Evolutionary conservation across 2,888 invertebrate genomes (phyloP).

Genomic region (Lamellibrachia satsuma): DNA sequence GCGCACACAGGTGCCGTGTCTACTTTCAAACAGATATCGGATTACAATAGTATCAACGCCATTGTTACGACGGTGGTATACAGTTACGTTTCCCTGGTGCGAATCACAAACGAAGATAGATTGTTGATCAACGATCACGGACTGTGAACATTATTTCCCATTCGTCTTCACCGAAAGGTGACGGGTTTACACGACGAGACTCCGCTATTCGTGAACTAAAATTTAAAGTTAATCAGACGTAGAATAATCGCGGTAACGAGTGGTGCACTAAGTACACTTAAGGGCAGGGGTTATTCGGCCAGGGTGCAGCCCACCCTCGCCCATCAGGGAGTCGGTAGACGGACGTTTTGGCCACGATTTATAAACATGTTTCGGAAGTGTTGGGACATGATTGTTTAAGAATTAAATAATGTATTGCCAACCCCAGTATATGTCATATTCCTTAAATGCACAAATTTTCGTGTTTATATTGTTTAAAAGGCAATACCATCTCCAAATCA

Average conservation of each 20-base stretch:
- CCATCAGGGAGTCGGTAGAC: no score
- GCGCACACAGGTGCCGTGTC: neutral
- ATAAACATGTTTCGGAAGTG: no score
- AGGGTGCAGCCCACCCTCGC: no score
- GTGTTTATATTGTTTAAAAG: no score
- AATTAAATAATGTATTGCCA: no score
- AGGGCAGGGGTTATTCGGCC: no score
- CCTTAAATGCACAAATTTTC: no score
- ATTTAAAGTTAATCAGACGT: conserved; percentile 17
- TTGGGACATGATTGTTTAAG: no score
- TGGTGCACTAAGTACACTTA: no score
- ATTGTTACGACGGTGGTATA: neutral
- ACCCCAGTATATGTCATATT: neutral
- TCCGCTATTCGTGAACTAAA: neutral
- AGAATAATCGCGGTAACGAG: neutral
- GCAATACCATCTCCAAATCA: no score
- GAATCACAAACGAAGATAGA: neutral
- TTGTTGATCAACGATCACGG: neutral
- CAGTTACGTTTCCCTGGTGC: neutral
- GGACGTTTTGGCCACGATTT: no score
- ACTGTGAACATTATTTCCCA: neutral
- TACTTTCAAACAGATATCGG: neutral
- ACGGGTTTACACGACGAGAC: neutral
- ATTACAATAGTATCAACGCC: neutral
- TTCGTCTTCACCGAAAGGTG: neutral